Base-by-base conservation (phyloP, 2,113 vertebrate species). In the Brachyhypopomus occidentalis region DNA sequence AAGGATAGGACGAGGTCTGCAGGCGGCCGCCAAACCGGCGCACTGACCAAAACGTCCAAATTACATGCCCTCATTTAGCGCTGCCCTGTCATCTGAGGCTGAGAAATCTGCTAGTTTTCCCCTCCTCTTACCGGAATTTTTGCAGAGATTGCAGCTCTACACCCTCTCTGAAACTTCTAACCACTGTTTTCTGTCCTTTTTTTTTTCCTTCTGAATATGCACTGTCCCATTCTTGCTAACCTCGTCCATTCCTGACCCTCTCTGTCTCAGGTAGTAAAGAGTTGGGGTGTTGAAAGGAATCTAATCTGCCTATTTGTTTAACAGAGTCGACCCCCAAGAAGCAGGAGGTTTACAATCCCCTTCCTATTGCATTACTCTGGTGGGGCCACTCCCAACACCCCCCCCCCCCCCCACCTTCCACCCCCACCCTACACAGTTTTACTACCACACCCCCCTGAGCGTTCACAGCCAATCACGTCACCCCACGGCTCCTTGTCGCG, bases 291-390 rank as follows among this genome's bases (percentile, higher is more conserved):
- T 89, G 85, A 78, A 22, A 91, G 84, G 87, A 91, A 93, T 86
- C 85, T 90, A 88, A 92, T 87, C 86, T 75, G 79, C 71, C 72
- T 86, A 89, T 90, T 94, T 93, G 89, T 90, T 92, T 92, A 92
- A 93, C 87, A 90, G 89, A 76, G 85, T 84, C 89, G 89, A 92
- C 84, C 85, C 76, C 73, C 87, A 80, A 89, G 88, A 86, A 84
- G 84, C 83, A 74, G 79, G 74, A 85, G 86, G 82, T 83, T 85
- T 86, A 81, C 80, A 90, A 89, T 82, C 87, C 89, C 76, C 77
- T 89, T 90, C 85, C 88, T 91, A 91, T 90, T 90, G 89, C 81
- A 85, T 92, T 92, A 92, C 81, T 86, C 52, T 69, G 88, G 86
- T 85, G 87, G 86, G 84, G 81, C 70, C 73, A 83, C 48, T 81